phyloP scores from a whole-genome alignment of 2,888 invertebrate genomes.

The Tipula vernalis region DNA sequence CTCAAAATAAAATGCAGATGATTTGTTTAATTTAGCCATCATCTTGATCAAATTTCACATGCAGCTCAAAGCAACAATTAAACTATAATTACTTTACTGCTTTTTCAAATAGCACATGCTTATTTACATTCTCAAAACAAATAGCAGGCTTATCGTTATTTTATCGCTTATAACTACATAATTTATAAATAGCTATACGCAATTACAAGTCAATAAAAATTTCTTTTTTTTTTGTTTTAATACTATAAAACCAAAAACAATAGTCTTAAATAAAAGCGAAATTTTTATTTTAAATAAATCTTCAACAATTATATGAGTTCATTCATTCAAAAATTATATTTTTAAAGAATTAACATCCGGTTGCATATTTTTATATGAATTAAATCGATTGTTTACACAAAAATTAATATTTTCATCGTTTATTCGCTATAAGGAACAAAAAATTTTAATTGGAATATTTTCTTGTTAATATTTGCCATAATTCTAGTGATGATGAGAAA shows the following conservation, averaged over 20 bases:
- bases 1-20: neutral
- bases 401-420: neutral
- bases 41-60: neutral
- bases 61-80: neutral
- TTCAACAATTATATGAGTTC: neutral
- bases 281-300: neutral
- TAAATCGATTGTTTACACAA: constrained; percentile 4
- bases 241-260: neutral
- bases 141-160: neutral
- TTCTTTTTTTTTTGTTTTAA: neutral
- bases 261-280: neutral
- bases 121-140: neutral
- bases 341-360: neutral
- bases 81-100: neutral
- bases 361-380: neutral
- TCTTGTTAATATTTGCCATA: too few species aligned
- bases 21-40: neutral
- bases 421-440: neutral
- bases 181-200: neutral
- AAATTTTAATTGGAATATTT: too few species aligned
- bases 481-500: neutral
- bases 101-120: neutral
- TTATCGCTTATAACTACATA: neutral
- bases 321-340: neutral
- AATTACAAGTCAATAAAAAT: neutral